Evolutionary conservation across 2,888 invertebrate genomes (phyloP), one percentile per base, ranked within the genome.

Genomic region (Gortyna flavago): DNA sequence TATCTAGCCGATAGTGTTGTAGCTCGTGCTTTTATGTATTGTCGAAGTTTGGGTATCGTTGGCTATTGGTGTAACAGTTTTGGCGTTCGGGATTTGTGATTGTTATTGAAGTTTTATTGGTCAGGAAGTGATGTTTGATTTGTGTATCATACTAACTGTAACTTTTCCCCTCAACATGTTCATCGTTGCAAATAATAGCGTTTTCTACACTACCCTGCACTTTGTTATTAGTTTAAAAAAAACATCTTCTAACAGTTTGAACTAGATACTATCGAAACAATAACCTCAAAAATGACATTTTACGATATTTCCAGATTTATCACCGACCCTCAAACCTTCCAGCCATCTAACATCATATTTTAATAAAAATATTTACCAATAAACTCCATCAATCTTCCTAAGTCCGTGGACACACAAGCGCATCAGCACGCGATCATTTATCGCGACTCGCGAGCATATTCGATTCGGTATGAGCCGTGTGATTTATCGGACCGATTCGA

Each of bases 401-500:
- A 91, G 88, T 84, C 87, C 81, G 85, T 80, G 87, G 90, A 92
- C 91, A 91, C 84, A 87, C 84, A 82, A 89, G 85, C 88, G 88
- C 89, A 90, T 91, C 90, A 89, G 87, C 87, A 85, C 83, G 85
- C 88, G 89, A 91, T 92, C 93, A 91, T 90, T 89, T 89, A 89
- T 88, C 89, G 74, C 78, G 38, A 87, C 88, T 89, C 89, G 86
- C 72, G 75, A 87, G 90, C 88, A 89, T 90, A 91, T 92, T 91
- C 92, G 89, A 91, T 90, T 91, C 88, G 88, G 87, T 86, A 87
- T 85, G 85, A 85, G 76, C 75, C 78, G 88, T 89, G 91, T 95
- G 95, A 96, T 95, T 95, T 95, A 95, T 94, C 92, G 91, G 86
- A 85, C 89, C 92, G 94, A 94, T 94, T 91, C 91, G 89, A 90